phyloP scores from a whole-genome alignment of 2,113 vertebrate genomes.

The Takifugu flavidus region DNA sequence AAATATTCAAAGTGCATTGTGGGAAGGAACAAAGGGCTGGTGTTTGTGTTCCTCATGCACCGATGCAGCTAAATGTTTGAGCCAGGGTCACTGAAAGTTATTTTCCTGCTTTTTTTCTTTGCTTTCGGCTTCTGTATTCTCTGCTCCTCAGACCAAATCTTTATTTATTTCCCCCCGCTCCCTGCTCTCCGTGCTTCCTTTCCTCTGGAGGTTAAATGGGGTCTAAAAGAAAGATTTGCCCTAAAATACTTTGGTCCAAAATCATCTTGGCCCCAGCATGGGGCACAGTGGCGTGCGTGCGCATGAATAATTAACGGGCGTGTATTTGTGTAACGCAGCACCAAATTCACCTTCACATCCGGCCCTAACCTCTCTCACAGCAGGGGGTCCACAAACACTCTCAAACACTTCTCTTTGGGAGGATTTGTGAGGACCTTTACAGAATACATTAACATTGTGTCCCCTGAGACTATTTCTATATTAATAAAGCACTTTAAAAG shows the following conservation, averaged over 20 bases:
- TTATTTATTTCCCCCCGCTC: neutral
- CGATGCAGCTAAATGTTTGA: too few relatives aligned
- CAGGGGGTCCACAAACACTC: conserved; percentile 29
- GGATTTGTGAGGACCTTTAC: conserved; percentile 8
- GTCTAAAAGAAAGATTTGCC: conserved; percentile 24
- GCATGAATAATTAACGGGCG: conserved; percentile 56
- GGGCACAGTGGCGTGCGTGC: conserved; percentile 14
- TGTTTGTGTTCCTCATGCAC: too few relatives aligned
- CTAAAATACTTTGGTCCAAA: conserved; percentile 23
- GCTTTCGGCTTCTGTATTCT: neutral
- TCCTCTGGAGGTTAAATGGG: conserved; percentile 28
- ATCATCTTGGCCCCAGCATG: conserved; percentile 31
- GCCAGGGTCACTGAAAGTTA: neutral
- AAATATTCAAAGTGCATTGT: conserved; percentile 1
- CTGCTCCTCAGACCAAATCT: neutral
- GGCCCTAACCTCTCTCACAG: conserved; percentile 43
- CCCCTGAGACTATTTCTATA: conserved; percentile 20
- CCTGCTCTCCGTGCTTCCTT: neutral
- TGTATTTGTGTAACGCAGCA: conserved; percentile 21
- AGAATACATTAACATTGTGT: conserved; percentile 11
- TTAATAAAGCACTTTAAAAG: conserved; percentile 26
- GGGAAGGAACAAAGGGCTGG: too few relatives aligned
- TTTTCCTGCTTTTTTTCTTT: neutral
- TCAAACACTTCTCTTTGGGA: conserved; percentile 9
- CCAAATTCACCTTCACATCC: conserved; percentile 50